These are phyloP conservation scores for Hepsetus odoe DNA, from an alignment of 2,113 vertebrate genomes.

Conservation along the genomic window DNA sequence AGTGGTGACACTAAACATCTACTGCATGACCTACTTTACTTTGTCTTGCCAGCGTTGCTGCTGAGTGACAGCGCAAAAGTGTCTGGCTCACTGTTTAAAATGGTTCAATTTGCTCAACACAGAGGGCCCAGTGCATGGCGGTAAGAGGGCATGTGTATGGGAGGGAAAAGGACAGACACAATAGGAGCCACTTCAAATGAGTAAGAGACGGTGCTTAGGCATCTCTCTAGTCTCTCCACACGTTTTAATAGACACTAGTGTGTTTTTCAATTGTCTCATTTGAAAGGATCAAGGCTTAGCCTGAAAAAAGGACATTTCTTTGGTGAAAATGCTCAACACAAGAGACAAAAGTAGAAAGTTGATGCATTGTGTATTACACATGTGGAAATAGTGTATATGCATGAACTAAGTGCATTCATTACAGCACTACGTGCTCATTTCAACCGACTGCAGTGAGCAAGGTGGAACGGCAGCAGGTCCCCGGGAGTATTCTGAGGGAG, in stretches of 20 bases:
- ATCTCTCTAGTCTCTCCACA: constrained; percentile 68
- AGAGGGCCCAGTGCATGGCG: constrained; percentile 45
- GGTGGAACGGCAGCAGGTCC: constrained; percentile 17
- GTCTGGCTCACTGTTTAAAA: constrained; percentile 60
- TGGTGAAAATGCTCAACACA: too few species aligned
- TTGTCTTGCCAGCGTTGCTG: background rate
- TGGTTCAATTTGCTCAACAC: constrained; percentile 71
- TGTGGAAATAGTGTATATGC: too few species aligned
- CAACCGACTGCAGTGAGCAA: constrained; percentile 1
- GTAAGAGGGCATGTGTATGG: constrained; percentile 28
- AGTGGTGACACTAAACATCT: background rate
- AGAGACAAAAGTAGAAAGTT: too few species aligned
- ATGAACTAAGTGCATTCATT: too few species aligned
- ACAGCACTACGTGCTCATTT: background rate
- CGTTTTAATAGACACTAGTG: constrained; percentile 28
- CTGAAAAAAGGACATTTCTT: too few species aligned
- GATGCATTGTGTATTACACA: too few species aligned
- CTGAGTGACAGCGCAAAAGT: constrained; percentile 63
- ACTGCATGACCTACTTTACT: background rate
- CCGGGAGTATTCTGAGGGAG: background rate
- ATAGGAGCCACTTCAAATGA: constrained; percentile 71
- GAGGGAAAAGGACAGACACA: constrained; percentile 50
- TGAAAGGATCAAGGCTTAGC: constrained; percentile 6
- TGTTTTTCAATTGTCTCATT: constrained; percentile 1
- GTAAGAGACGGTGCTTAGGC: constrained; percentile 67